These are phyloP conservation scores for Ditula angustiorana DNA, from an alignment of 2,888 invertebrate genomes.

Conservation along the genomic window DNA sequence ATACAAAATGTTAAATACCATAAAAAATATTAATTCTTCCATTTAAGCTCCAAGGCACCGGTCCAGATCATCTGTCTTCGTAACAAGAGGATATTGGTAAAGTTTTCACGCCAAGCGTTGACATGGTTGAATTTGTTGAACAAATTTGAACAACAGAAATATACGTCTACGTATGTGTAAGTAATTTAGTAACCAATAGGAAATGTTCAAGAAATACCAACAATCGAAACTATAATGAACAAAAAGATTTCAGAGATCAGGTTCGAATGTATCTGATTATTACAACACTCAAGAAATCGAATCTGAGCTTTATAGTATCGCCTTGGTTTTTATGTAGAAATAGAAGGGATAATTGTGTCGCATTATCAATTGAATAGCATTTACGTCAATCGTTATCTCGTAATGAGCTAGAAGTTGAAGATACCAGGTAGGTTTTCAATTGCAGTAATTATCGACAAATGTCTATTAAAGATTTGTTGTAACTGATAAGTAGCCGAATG, in stretches of 20 bases:
- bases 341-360: background rate
- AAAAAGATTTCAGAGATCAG: too few relatives aligned
- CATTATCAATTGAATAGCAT: conserved; percentile 37
- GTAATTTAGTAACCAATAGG: too few relatives aligned
- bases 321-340: too few relatives aligned
- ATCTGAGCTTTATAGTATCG: too few relatives aligned
- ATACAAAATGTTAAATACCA: too few relatives aligned
- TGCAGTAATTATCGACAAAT: conserved; percentile 11
- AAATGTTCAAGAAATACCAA: too few relatives aligned
- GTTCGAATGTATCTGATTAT: too few relatives aligned
- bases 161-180: too few relatives aligned
- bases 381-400: conserved; percentile 60
- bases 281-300: too few relatives aligned
- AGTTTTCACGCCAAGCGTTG: background rate
- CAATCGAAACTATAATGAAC: too few relatives aligned
- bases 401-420: conserved; percentile 49
- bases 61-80: background rate
- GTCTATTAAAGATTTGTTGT: background rate
- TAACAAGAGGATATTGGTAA: background rate
- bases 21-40: background rate
- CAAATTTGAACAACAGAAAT: background rate
- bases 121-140: background rate
- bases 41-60: background rate
- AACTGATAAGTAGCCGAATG: background rate
- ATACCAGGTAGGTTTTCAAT: conserved; percentile 40